phyloP scores from a whole-genome alignment of 1,140 invertebrate genomes.

The Harpegnathos saltator region DNA sequence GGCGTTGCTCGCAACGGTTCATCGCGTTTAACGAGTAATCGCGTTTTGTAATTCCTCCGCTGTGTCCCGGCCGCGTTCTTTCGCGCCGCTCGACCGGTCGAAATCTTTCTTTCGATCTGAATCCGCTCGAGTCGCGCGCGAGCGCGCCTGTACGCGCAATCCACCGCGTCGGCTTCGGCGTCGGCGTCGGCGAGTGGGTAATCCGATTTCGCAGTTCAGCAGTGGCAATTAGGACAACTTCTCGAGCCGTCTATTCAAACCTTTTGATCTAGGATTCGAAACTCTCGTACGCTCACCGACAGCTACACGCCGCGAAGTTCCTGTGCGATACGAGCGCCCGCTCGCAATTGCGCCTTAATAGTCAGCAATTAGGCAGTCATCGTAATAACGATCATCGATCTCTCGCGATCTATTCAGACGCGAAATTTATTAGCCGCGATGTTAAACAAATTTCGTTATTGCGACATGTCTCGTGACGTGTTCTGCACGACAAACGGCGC shows the following conservation, averaged over 20 bases:
- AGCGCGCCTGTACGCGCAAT: background rate
- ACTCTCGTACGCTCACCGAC: constrained; percentile 2
- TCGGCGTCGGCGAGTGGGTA: constrained; percentile 48
- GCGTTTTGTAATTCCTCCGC: constrained; percentile 24
- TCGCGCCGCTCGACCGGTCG: background rate
- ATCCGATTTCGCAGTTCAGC: constrained; percentile 53
- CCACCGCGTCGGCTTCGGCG: no score
- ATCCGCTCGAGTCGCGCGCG: background rate
- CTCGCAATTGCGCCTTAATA: constrained; percentile 6
- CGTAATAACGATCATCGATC: constrained; percentile 12
- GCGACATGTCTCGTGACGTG: background rate
- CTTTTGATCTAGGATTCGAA: constrained; percentile 35
- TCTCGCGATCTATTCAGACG: background rate
- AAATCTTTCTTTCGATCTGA: constrained; percentile 4
- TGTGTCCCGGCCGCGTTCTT: background rate
- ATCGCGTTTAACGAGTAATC: constrained; percentile 47
- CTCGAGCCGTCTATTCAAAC: constrained; percentile 49
- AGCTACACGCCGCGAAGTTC: no score
- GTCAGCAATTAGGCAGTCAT: constrained; percentile 15
- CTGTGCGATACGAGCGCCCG: background rate
- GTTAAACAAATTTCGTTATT: constrained; percentile 30
- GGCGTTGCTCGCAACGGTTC: constrained; percentile 20
- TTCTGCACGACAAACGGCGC: background rate
- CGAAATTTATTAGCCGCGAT: constrained; percentile 35
- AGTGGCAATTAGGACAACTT: constrained; percentile 48